Conservation (phyloP, 1,140 invertebrate genomes). For the Drosophila sechellia region DNA sequence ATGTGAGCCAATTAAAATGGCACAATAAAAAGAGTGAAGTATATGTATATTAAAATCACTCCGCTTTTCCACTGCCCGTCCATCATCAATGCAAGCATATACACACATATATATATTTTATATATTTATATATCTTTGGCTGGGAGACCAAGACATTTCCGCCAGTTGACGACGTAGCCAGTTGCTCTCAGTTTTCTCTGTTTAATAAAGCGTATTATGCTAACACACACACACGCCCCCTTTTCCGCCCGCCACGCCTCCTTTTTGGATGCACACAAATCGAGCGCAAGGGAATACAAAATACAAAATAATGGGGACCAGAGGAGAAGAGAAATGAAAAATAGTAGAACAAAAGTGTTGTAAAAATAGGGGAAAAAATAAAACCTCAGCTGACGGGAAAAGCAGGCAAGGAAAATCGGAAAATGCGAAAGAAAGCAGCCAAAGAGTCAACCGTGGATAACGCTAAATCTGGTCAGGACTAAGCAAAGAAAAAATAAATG, state of each 20-base stretch:
- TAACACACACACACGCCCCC: conserved; percentile 42
- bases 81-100: conserved; percentile 25
- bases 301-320: conserved; percentile 64
- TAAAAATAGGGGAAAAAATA: conserved; percentile 2
- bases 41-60: conserved; percentile 18
- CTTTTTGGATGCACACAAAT: conserved; percentile 49
- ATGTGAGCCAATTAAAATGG: conserved; percentile 55
- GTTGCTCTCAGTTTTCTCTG: conserved; percentile 23
- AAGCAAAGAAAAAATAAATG: neutral
- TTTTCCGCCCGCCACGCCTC: neutral
- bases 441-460: conserved; percentile 13
- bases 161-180: conserved; percentile 45
- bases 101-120: conserved; percentile 6
- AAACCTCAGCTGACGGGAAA: conserved; percentile 9
- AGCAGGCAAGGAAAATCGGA: conserved; percentile 25
- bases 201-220: conserved; percentile 70
- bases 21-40: conserved; percentile 12
- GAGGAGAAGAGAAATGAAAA: conserved; percentile 11
- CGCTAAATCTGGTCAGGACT: conserved; percentile 19
- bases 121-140: conserved; percentile 1
- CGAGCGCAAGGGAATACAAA: conserved; percentile 67
- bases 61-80: conserved; percentile 4
- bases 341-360: conserved; percentile 1
- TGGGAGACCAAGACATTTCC: conserved; percentile 44
- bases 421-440: conserved; percentile 20